phyloP scores from a whole-genome alignment of 2,888 invertebrate genomes.

The Beris morrisii region DNA sequence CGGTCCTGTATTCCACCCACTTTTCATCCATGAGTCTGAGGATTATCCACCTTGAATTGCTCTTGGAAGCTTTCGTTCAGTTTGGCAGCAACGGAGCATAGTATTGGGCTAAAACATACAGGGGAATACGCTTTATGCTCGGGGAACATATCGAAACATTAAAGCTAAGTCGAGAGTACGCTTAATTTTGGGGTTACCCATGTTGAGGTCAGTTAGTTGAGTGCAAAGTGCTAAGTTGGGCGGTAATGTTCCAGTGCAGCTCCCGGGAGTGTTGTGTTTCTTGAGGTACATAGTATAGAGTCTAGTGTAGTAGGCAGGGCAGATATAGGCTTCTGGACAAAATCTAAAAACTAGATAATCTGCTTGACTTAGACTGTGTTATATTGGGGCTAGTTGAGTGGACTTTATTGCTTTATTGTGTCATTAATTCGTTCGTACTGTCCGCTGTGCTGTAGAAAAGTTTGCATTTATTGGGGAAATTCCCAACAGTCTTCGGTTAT shows the following conservation, averaged over 20 bases:
- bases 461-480: conserved; percentile 6
- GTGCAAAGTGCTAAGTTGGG: conserved; percentile 30
- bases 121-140: too few species aligned
- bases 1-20: conserved; percentile 8
- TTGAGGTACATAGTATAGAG: conserved; percentile 15
- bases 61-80: conserved; percentile 30
- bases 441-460: conserved; percentile 10
- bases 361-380: too few species aligned
- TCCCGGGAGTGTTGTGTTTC: conserved; percentile 30
- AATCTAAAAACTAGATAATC: too few species aligned
- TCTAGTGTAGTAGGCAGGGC: too few species aligned
- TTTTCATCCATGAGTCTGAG: too few species aligned
- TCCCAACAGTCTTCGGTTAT: not conserved
- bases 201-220: conserved; percentile 27
- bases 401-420: conserved; percentile 18
- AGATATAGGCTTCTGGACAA: too few species aligned
- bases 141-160: conserved; percentile 24
- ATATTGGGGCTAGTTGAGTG: conserved; percentile 6
- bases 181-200: conserved; percentile 25
- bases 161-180: conserved; percentile 14
- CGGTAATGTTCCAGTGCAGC: conserved; percentile 16
- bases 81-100: conserved; percentile 5
- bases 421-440: conserved; percentile 14
- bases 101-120: not conserved
- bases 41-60: not conserved